Conservation (phyloP, 1,140 invertebrate genomes). For the Musca domestica region DNA sequence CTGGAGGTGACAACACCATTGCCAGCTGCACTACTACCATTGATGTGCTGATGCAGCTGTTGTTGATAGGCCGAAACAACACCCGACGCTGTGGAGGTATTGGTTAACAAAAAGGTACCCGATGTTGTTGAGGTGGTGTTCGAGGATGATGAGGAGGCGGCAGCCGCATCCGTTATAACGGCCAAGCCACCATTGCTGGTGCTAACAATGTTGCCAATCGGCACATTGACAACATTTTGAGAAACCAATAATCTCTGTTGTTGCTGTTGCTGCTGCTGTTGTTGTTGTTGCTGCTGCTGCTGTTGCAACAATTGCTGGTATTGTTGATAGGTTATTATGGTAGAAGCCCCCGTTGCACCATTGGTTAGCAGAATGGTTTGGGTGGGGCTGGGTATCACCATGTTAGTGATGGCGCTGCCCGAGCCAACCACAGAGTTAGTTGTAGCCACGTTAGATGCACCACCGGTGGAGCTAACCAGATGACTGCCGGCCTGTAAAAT, state of each 20-base stretch:
- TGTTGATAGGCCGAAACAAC: conserved; percentile 30
- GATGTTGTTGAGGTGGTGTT: conserved; percentile 28
- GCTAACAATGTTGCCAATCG: conserved; percentile 38
- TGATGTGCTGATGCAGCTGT: conserved; percentile 27
- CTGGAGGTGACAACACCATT: background rate
- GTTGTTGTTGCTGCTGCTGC: conserved; percentile 26
- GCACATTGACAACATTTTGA: conserved; percentile 51
- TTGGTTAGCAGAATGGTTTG: conserved; percentile 25
- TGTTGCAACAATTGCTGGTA: conserved; percentile 28
- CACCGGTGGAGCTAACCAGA: conserved; percentile 13
- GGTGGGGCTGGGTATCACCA: conserved; percentile 16
- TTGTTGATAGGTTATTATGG: conserved; percentile 27
- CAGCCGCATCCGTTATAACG: conserved; percentile 1
- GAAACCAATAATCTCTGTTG: conserved; percentile 38
- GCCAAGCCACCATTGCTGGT: conserved; percentile 24
- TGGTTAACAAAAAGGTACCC: conserved; percentile 28
- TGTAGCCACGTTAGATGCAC: background rate
- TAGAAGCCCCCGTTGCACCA: conserved; percentile 25
- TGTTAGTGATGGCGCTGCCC: background rate
- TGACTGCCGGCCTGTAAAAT: conserved; percentile 10
- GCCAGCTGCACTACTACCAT: background rate
- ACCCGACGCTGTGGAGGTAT: conserved; percentile 18
- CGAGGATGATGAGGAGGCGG: conserved; percentile 24
- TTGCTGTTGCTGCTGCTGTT: conserved; percentile 29
- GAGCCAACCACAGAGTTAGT: background rate